Evolutionary conservation across 2,888 invertebrate genomes (phyloP), one percentile per base, ranked within the genome.

Genomic region (Cremastobaeus sp.): DNA sequence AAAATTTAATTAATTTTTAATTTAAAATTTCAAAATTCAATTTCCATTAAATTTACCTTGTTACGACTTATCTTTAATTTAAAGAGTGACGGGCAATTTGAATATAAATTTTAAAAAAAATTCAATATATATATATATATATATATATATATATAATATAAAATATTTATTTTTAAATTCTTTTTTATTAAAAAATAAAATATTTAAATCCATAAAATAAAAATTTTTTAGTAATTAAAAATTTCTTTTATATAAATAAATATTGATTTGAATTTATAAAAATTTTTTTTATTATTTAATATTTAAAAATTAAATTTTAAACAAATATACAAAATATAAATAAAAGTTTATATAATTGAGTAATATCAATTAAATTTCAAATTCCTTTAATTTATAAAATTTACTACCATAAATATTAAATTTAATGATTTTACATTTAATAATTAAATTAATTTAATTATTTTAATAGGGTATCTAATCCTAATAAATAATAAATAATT

Each of bases 51-150:
- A 60, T 70, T 71, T 60, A 77, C 86, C 85, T 79, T 81, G 70
- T 82, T 66, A 64, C 87, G 69, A 62, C 76, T 73, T 84, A 90
- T 90, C 89, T 83, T 91, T 78, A 25, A 25, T 5, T 41, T 65
- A 83, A 59, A 17, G 82, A 57, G 50, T 89, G 92, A 93, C 92
- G 93, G 93, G 93, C 93, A 91, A 92, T 93, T 90, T 93, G 93
- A 93, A 90, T 92, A 80, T 65, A 47, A 84, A n/a, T n/a, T 71
- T 66, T 57, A 68, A 77, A 79, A 71, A 77, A 77, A 55, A 74
- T 69, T 82, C 74, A 80, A 77, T 87, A 88, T 83, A 85, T 91
- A 90, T 88, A 90, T n/a, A n/a, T n/a, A n/a, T n/a, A n/a, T n/a
- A n/a, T n/a, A n/a, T n/a, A n/a, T n/a, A n/a, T n/a, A n/a, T n/a